Evolutionary conservation across 2,888 invertebrate species (phyloP), one percentile per base, ranked within the genome.

Genomic region (Pristionchus fissidentatus): DNA sequence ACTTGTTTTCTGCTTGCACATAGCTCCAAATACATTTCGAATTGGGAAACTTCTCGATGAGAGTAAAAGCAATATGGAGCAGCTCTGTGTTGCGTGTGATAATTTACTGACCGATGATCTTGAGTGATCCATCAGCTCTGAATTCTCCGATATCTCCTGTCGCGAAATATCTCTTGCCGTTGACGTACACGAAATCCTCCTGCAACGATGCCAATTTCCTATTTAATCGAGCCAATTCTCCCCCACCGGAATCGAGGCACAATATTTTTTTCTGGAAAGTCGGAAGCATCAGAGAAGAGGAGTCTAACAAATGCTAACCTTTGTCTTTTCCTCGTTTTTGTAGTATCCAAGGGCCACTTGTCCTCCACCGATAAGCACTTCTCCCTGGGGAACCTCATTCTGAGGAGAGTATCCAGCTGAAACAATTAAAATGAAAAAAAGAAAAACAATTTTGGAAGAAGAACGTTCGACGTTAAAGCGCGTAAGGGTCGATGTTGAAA

Each of bases 91-190:
- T 15, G 41, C 29, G 66, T 4, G 66, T 3, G 46, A n/a, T 29
- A 8, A 32, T 29, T 43, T 15, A n/a, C 79, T 93, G 92, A 97
- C 97, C 98, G 90, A 99, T 97, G 91, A 99, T 97, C 94, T 96
- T 96, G 90, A 99, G 95, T 92, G 95, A 96, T 38, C 99, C 99
- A 93, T 99, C 98, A 60, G 95, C 94, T 92, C 97, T 96, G 91
- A 98, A 94, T 94, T 97, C 97, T 2, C 96, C 97, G 93, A 99
- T 96, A 93, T 99, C 99, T 0, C 99, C 99, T 26, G 97, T 97
- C 91, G 95, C 95, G 94, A 99, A 99, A 96, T 97, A 99, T 88
- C 96, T 83, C 46, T 87, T 87, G 52, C 92, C 92, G 81, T 91
- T 86, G 86, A 94, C 94, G 86, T 95, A 95, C n/a, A 92, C 91